Evolutionary conservation across 2,113 vertebrate genomes (phyloP).

Genomic region (Bujurquina vittata): DNA sequence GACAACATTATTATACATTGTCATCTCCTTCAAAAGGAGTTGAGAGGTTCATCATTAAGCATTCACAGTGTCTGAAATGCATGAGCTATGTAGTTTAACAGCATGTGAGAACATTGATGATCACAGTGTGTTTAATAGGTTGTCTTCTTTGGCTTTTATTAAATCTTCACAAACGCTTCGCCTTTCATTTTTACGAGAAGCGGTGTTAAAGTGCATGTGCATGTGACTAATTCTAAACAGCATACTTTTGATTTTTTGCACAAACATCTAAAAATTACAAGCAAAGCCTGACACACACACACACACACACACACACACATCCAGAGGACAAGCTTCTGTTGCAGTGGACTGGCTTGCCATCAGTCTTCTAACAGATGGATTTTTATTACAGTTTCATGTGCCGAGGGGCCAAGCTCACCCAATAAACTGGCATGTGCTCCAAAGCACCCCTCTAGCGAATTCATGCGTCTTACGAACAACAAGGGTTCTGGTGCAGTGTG

Average conservation of each 20-base stretch:
- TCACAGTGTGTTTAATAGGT: neutral
- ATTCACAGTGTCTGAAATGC: conserved; percentile 20
- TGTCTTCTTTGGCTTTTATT: neutral
- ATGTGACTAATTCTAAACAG: neutral
- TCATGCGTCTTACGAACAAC: conserved; percentile 60
- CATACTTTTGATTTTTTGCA: neutral
- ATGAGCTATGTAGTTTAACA: neutral
- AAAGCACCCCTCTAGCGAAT: conserved; percentile 50
- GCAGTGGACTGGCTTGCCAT: conserved; percentile 47
- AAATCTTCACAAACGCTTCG: neutral
- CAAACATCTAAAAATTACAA: neutral
- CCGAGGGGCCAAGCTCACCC: conserved; percentile 60
- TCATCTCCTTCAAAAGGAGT: conserved; percentile 30
- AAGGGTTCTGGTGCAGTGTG: conserved; percentile 39
- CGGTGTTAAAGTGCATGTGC: neutral
- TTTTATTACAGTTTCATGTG: conserved; percentile 77
- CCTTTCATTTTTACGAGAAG: neutral
- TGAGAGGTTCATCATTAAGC: neutral
- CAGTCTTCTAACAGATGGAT: conserved; percentile 71
- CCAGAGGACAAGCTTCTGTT: conserved; percentile 36
- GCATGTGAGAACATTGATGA: neutral
- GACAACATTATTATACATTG: conserved; percentile 59
- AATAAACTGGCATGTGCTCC: conserved; percentile 58
- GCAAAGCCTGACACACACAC: neutral
- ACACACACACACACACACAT: neutral